A percentile compares a stretch with the other conserved stretches of the same genome.
Evolutionary conservation across 2,888 invertebrate species (phyloP).

Genomic region (Mesorhabditis belari): DNA sequence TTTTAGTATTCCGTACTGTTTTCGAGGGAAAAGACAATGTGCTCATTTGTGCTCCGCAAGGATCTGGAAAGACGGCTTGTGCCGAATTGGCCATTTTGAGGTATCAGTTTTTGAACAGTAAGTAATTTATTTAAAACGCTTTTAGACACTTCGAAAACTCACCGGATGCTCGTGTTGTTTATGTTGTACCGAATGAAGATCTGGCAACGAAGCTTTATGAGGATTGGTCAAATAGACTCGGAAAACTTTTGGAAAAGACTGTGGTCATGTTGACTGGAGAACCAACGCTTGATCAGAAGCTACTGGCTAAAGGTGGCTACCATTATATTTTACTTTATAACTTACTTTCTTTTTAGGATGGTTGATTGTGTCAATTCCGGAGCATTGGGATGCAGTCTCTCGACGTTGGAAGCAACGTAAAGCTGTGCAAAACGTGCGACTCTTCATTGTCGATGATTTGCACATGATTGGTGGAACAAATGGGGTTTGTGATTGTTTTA

Average conservation of each 20-base stretch:
- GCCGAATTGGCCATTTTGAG: constrained; percentile 91
- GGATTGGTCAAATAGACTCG: constrained; percentile 79
- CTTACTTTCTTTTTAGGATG: too few species aligned
- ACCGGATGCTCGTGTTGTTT: constrained; percentile 72
- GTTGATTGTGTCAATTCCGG: not conserved
- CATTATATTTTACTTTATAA: not conserved
- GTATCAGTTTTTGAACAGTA: not conserved
- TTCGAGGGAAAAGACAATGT: constrained; percentile 92
- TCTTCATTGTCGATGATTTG: constrained; percentile 92
- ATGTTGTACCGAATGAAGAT: constrained; percentile 81
- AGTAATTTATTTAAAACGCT: not conserved
- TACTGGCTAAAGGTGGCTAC: constrained; percentile 56
- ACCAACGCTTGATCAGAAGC: constrained; percentile 89
- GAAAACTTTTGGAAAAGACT: constrained; percentile 66
- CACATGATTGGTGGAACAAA: constrained; percentile 65
- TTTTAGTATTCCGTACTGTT: constrained; percentile 84
- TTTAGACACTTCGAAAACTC: constrained; percentile 64
- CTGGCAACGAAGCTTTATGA: constrained; percentile 73
- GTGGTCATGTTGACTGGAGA: constrained; percentile 87
- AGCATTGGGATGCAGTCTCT: constrained; percentile 92
- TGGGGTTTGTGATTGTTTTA: constrained; percentile 53
- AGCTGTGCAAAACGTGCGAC: constrained; percentile 89
- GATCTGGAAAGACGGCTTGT: constrained; percentile 67
- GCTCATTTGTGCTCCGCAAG: constrained; percentile 67
- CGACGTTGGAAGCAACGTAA: constrained; percentile 97